Evolutionary conservation across 2,888 invertebrate genomes (phyloP).

Genomic region (Smittia sp.): DNA sequence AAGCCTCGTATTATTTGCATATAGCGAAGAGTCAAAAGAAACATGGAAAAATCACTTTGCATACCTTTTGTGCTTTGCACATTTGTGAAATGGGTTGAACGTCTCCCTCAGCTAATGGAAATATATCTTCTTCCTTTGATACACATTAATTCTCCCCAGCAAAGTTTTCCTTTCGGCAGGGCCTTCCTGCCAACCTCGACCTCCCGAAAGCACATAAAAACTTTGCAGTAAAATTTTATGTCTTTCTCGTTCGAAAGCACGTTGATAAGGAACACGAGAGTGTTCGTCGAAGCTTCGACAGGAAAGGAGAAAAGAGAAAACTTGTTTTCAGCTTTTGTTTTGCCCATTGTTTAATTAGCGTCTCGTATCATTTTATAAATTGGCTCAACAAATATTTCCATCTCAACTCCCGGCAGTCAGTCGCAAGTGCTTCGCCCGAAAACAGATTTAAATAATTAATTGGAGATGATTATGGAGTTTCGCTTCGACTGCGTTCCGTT

Average conservation of each 20-base stretch:
- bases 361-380: not conserved
- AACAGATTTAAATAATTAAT: constrained; percentile 40
- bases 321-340: no score
- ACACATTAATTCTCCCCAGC: constrained; percentile 8
- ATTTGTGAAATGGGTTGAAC: constrained; percentile 87
- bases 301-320: not conserved
- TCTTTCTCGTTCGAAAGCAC: not conserved
- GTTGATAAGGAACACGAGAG: not conserved
- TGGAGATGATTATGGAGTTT: constrained; percentile 37
- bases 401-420: not conserved
- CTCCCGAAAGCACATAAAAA: not conserved
- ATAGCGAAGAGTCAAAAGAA: constrained; percentile 9
- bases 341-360: constrained; percentile 2
- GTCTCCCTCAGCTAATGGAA: constrained; percentile 55
- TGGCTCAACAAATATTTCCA: not conserved
- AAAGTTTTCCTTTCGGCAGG: not conserved
- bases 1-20: constrained; percentile 21
- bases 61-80: constrained; percentile 96
- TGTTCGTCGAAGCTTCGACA: not conserved
- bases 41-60: constrained; percentile 42
- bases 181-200: not conserved
- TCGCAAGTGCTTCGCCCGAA: constrained; percentile 30
- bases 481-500: constrained; percentile 22
- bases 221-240: not conserved
- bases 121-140: constrained; percentile 31